Percentiles rank a stretch among this genome's conserved stretches.
Evolutionary conservation across 2,888 invertebrate genomes (phyloP).

Genomic region (Congeria kusceri): DNA sequence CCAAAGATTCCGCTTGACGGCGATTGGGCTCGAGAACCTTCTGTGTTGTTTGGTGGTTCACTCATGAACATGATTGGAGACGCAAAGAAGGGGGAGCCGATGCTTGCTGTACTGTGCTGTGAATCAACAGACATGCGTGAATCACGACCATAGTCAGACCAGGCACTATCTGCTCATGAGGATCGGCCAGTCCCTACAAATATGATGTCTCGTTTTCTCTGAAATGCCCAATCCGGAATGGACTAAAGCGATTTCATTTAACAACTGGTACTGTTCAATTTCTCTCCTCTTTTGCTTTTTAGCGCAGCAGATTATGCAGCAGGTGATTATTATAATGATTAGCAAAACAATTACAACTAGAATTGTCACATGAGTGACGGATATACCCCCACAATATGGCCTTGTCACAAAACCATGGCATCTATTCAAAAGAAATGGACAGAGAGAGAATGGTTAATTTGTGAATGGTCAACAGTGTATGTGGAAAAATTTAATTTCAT

Average conservation of each 20-base stretch:
- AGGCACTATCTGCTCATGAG: background rate
- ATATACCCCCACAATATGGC: too few relatives aligned
- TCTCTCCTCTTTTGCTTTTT: constrained; percentile 19
- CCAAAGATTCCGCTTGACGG: constrained; percentile 9
- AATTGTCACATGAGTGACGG: too few relatives aligned
- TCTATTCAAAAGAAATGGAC: too few relatives aligned
- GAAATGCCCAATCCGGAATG: background rate
- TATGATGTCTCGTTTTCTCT: constrained; percentile 34
- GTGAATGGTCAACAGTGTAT: too few relatives aligned
- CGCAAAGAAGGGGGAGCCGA: constrained; percentile 32
- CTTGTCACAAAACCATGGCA: too few relatives aligned
- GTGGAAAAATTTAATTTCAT: too few relatives aligned
- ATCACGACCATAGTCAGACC: too few relatives aligned
- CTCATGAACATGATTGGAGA: constrained; percentile 49
- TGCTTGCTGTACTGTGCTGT: constrained; percentile 3
- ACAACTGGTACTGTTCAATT: background rate
- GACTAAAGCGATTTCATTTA: background rate
- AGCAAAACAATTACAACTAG: too few relatives aligned
- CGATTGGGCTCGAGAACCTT: background rate
- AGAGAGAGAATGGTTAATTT: too few relatives aligned
- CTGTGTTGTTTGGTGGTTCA: constrained; percentile 12
- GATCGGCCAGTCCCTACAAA: constrained; percentile 14
- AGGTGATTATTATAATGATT: constrained; percentile 7
- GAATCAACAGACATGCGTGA: too few relatives aligned
- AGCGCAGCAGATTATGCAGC: background rate